Conservation (phyloP, 2,888 invertebrate species). For the Drosophila kuntzei region DNA sequence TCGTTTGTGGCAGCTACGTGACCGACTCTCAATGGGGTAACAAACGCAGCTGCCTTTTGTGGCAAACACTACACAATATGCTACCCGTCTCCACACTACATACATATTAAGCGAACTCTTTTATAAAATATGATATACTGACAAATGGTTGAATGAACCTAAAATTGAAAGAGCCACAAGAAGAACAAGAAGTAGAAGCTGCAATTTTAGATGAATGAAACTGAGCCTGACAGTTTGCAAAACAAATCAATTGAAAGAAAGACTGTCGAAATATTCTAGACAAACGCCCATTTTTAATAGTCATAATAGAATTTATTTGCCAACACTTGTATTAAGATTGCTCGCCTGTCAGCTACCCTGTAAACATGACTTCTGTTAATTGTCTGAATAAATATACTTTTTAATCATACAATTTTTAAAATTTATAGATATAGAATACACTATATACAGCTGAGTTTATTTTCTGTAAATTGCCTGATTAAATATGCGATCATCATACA, state of each 20-base stretch:
- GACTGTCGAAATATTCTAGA: background rate
- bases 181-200: background rate
- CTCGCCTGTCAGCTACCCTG: background rate
- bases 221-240: background rate
- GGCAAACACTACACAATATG: constrained; percentile 8
- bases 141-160: constrained; percentile 37
- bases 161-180: background rate
- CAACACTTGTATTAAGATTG: background rate
- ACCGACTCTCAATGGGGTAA: constrained; percentile 7
- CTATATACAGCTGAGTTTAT: too few species aligned
- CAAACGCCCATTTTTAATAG: background rate
- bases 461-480: too few species aligned
- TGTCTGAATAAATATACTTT: too few species aligned
- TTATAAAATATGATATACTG: constrained; percentile 28
- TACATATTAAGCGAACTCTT: constrained; percentile 7
- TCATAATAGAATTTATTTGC: background rate
- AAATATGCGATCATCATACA: too few species aligned
- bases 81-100: background rate
- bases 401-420: too few species aligned
- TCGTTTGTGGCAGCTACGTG: constrained; percentile 41
- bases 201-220: background rate
- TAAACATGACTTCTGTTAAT: background rate
- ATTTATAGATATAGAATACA: too few species aligned
- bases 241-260: background rate
- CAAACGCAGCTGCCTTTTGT: constrained; percentile 29